A percentile compares a stretch with the other conserved stretches of the same genome.
Conservation (phyloP, 92 coral and sea anemone genomes). For the Pocillopora meandrina region DNA sequence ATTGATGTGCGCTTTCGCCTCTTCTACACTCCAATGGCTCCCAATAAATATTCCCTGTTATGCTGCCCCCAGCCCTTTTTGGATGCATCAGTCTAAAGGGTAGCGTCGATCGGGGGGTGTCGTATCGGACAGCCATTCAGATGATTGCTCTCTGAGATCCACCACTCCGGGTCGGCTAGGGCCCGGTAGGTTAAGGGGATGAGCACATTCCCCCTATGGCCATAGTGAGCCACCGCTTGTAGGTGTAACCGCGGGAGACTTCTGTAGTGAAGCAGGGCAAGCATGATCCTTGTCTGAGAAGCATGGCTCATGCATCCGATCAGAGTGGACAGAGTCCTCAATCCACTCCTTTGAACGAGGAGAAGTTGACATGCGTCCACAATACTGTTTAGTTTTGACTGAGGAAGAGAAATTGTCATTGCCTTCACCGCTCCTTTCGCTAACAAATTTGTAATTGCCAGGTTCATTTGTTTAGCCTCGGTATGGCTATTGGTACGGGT, state of each 20-base stretch:
- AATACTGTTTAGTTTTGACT: constrained; percentile 11
- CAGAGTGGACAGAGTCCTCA: constrained; percentile 12
- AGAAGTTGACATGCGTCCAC: constrained; percentile 9
- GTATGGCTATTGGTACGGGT: background rate
- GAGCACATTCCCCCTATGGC: background rate
- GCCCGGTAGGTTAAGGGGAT: constrained; percentile 21
- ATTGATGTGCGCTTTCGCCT: constrained; percentile 53
- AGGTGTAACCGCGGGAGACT: constrained; percentile 28
- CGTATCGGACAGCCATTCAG: constrained; percentile 26
- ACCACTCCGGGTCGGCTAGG: constrained; percentile 35
- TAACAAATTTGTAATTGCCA: constrained; percentile 46
- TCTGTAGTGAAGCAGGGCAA: constrained; percentile 44
- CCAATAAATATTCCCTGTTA: constrained; percentile 43
- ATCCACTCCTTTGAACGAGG: background rate
- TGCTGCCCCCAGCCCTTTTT: constrained; percentile 52
- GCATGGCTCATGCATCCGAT: constrained; percentile 37
- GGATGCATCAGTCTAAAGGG: constrained; percentile 48
- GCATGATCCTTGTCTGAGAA: constrained; percentile 36
- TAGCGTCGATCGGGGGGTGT: constrained; percentile 15
- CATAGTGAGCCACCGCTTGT: constrained; percentile 25
- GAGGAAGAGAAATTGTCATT: constrained; percentile 43
- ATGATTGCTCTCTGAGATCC: constrained; percentile 17
- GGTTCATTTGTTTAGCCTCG: constrained; percentile 27
- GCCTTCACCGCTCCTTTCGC: constrained; percentile 50
- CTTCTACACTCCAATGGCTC: constrained; percentile 59